phyloP scores from a whole-genome alignment of 2,113 vertebrate species.

The Diglossa brunneiventris region DNA sequence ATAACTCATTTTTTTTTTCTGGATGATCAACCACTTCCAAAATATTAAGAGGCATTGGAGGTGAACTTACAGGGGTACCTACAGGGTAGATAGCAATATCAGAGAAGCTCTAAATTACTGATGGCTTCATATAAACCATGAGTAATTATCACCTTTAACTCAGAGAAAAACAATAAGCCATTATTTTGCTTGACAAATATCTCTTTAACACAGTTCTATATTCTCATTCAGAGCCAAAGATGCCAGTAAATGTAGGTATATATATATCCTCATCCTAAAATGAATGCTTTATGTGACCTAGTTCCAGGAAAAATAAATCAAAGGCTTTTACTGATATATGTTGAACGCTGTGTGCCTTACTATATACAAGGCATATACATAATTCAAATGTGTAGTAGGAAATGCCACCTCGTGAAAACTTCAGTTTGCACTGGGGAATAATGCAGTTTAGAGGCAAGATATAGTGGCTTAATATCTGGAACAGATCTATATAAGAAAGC shows the following conservation, averaged over 20 bases:
- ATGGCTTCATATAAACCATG: background rate
- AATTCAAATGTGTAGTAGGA: conserved; percentile 39
- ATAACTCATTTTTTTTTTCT: background rate
- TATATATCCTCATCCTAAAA: background rate
- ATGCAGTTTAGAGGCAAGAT: conserved; percentile 39
- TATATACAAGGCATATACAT: conserved; percentile 12
- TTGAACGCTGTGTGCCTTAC: background rate
- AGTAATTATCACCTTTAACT: conserved; percentile 33
- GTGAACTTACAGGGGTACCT: background rate
- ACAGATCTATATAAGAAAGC: conserved; percentile 5
- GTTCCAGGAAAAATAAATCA: conserved; percentile 54
- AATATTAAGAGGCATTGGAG: background rate
- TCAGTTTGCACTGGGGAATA: conserved; percentile 40
- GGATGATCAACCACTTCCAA: background rate
- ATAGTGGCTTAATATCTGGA: conserved; percentile 59
- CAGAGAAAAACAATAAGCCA: conserved; percentile 9
- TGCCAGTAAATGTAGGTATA: background rate
- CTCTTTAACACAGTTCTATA: background rate
- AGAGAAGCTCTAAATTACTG: background rate
- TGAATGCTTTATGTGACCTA: conserved; percentile 36
- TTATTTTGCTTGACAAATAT: conserved; percentile 23
- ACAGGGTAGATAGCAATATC: background rate
- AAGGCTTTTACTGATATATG: conserved; percentile 26
- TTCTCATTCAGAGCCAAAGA: background rate
- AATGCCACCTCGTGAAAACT: conserved; percentile 40